Evolutionary conservation across 2,888 invertebrate species (phyloP).

Genomic region (Temnothorax unifasciatus): DNA sequence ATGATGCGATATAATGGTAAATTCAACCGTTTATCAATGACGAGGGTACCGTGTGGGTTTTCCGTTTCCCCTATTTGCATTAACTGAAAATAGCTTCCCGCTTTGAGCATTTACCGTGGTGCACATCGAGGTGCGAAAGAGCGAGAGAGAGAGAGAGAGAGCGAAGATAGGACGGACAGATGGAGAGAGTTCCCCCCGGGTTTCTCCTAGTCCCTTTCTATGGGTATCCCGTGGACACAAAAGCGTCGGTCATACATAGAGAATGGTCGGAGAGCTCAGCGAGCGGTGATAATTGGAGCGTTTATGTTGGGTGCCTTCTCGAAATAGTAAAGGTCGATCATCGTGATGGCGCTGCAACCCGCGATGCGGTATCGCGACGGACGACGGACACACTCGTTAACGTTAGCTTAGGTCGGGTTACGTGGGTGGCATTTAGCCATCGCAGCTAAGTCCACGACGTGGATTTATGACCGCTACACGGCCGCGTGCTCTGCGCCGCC

Average conservation of each 20-base stretch:
- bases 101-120: slow-evolving; percentile 20
- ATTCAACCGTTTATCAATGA: background rate
- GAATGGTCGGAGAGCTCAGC: slow-evolving; percentile 16
- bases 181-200: background rate
- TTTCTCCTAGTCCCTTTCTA: slow-evolving; percentile 22
- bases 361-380: slow-evolving; percentile 19
- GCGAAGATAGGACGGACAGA: background rate
- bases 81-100: slow-evolving; percentile 41
- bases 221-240: slow-evolving; percentile 26
- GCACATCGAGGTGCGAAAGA: slow-evolving; percentile 3
- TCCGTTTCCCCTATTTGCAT: slow-evolving; percentile 24
- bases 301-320: slow-evolving; percentile 42
- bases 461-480: slow-evolving; percentile 40
- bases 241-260: slow-evolving; percentile 39
- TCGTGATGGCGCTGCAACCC: slow-evolving; percentile 26
- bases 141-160: background rate
- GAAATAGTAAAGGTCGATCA: slow-evolving; percentile 51
- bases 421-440: slow-evolving; percentile 68
- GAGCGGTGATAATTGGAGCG: slow-evolving; percentile 53
- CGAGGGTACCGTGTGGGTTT: slow-evolving; percentile 9
- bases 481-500: background rate
- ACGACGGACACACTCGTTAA: slow-evolving; percentile 50
- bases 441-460: slow-evolving; percentile 60
- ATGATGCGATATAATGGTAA: background rate
- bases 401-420: slow-evolving; percentile 70